These are phyloP conservation scores for Coreoperca whiteheadi DNA, from an alignment of 2,113 vertebrate species.

Conservation along the genomic window DNA sequence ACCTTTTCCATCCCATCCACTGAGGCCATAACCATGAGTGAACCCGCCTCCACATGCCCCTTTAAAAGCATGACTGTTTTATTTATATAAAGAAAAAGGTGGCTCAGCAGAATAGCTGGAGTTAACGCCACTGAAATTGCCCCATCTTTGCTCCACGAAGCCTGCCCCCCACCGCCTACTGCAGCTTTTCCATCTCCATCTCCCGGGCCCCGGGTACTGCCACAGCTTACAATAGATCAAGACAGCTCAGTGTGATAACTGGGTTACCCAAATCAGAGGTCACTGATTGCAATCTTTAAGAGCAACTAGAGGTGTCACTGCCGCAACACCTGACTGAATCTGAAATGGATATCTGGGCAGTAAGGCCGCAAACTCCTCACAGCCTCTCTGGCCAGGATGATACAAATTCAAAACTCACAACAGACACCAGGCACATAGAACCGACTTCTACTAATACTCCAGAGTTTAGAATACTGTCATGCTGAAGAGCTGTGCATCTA, in stretches of 20 bases:
- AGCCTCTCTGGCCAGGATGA: slow-evolving; percentile 29
- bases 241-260: slow-evolving; percentile 66
- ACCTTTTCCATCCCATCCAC: slow-evolving; percentile 4
- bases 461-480: background rate
- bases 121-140: slow-evolving; percentile 50
- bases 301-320: slow-evolving; percentile 76
- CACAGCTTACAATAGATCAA: slow-evolving; percentile 65
- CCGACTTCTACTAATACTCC: slow-evolving; percentile 3
- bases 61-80: slow-evolving; percentile 75
- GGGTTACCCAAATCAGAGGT: slow-evolving; percentile 80
- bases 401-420: slow-evolving; percentile 38
- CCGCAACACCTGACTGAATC: slow-evolving; percentile 70
- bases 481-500: background rate
- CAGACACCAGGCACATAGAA: slow-evolving; percentile 17
- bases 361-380: slow-evolving; percentile 42
- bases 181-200: slow-evolving; percentile 56
- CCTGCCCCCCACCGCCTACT: slow-evolving; percentile 15
- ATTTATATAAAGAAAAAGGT: slow-evolving; percentile 69
- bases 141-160: slow-evolving; percentile 26
- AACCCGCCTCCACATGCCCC: slow-evolving; percentile 30
- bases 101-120: slow-evolving; percentile 57
- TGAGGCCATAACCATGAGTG: slow-evolving; percentile 21
- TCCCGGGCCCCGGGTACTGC: slow-evolving; percentile 39
- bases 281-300: slow-evolving; percentile 82
- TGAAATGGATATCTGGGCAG: slow-evolving; percentile 72